Conservation (phyloP, 2,888 invertebrate species). For the Pharmacophagus antenor region DNA sequence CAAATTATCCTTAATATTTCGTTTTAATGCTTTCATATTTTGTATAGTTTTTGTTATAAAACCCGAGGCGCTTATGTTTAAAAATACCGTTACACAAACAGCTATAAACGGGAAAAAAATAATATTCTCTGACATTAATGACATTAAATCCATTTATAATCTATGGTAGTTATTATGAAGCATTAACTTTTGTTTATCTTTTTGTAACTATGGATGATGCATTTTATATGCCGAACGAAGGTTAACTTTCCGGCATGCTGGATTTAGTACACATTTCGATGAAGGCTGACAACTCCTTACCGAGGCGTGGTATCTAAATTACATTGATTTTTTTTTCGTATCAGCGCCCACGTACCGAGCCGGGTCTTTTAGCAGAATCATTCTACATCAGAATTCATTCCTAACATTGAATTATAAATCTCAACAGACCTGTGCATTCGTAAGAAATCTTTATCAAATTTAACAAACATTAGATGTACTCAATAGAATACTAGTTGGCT, state of each 20-base stretch:
- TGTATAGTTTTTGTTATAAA: constrained; percentile 3
- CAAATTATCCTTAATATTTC: neutral
- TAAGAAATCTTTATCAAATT: too few species aligned
- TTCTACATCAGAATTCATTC: constrained; percentile 1
- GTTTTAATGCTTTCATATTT: neutral
- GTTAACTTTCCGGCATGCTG: constrained; percentile 22
- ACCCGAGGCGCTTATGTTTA: neutral
- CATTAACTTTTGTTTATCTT: constrained; percentile 17
- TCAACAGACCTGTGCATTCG: too few species aligned
- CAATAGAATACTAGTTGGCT: too few species aligned
- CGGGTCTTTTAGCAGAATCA: constrained; percentile 12
- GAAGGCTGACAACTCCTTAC: constrained; percentile 27
- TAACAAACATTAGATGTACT: too few species aligned
- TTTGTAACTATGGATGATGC: constrained; percentile 14
- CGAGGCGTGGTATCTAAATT: constrained; percentile 26
- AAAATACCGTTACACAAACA: constrained; percentile 5
- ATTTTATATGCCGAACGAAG: constrained; percentile 24
- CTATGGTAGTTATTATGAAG: constrained; percentile 6
- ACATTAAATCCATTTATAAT: constrained; percentile 5
- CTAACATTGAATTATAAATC: constrained; percentile 10
- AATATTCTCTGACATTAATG: neutral
- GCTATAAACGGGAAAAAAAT: neutral
- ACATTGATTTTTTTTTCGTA: constrained; percentile 9
- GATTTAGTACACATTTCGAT: constrained; percentile 20
- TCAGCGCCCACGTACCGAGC: constrained; percentile 13